Base-by-base conservation (phyloP, 2,113 vertebrate genomes). In the Coturnix japonica region DNA sequence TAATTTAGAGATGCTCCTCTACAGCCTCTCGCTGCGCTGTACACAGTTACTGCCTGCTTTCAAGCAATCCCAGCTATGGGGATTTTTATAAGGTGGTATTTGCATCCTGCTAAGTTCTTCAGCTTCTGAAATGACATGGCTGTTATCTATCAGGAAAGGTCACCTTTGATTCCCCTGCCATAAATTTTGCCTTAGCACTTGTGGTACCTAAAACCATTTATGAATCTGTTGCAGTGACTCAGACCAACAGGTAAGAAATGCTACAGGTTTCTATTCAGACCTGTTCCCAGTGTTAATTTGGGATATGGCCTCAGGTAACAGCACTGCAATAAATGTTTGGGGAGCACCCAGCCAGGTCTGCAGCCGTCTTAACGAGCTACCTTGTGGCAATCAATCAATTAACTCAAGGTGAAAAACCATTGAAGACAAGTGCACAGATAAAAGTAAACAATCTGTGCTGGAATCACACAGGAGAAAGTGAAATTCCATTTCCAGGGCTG, bases 401-500 rank as follows among this genome's bases (percentile, higher is more conserved):
- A 94, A 81, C 64, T 37, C 79, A 37, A 74, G 64, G 81, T 78
- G 85, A 89, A 91, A 91, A 96, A 89, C 79, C 67, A 71, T 69
- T 20, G n/a, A 95, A 81, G 89, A 91, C 87, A 92, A 93, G 72
- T 35, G 72, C 17, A 14, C 60, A 92, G 86, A 87, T 85, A 92
- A 93, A 44, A 95, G 87, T 91, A 93, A 96, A 93, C 76, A 95
- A 74, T 71, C 92, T 33, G 57, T 75, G 72, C 56, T 67, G 61
- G 91, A 87, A 89, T 75, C 37, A 18, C 3, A 7, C n/a, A 71
- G 60, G 9, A 71, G 87, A 92, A 87, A 89, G 91, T 54, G 75
- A 95, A 91, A 94, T 93, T 89, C 89, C 76, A 94, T 95, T 96
- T 95, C 87, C 87, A 96, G 75, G 39, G 33, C 54, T 95, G 95